Base-by-base conservation (phyloP, 1,140 invertebrate genomes). In the Magallana ariakensis region DNA sequence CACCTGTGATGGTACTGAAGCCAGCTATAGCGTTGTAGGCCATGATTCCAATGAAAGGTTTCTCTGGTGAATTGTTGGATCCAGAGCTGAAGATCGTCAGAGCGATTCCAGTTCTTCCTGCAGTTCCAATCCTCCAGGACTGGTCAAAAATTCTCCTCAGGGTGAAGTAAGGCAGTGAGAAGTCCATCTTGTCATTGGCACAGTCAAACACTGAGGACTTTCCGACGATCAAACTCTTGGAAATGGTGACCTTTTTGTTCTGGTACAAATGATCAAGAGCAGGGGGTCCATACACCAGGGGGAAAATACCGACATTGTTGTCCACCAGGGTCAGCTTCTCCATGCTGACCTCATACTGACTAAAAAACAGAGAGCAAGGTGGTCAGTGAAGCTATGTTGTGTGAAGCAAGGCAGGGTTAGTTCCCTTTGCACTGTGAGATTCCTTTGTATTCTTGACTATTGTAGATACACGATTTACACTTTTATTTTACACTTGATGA, bases 171-270 rank as follows among this genome's bases (percentile, higher is more conserved):
- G 80, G 80, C 16, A 55, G 54, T 15, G 80, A 16, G 15, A 55
- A 55, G 19, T 82, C 46, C 11, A 89, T 15, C 0, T 70, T 75
- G 80, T 91, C 89, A 11, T 53, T 58, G 2, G 56, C 46, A 54
- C 91, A 91, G 84, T 91, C 89, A 81, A 87, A 91, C 1, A 84
- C 56, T 7, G 33, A 4, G 5, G 87, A 82, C 53, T 54, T 56
- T 55, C 87, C 87, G 16, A 87, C 60, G n/a, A 87, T 16, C 15
- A 82, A 22, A 19, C 6, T 46, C 8, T 87, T 22, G n/a, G 80
- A 22, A 19, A 87, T 70, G 10, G 60, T 82, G 15, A 85, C 22
- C 9, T 62, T 22, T 2, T 82, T 60, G 53, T 85, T 22, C 7
- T 13, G 7, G 22, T 58, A 87, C 13, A 13, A 6, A 85, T 87